phyloP scores from a whole-genome alignment of 2,797 vertebrate genomes.

The Tympanoctomys barrerae region DNA sequence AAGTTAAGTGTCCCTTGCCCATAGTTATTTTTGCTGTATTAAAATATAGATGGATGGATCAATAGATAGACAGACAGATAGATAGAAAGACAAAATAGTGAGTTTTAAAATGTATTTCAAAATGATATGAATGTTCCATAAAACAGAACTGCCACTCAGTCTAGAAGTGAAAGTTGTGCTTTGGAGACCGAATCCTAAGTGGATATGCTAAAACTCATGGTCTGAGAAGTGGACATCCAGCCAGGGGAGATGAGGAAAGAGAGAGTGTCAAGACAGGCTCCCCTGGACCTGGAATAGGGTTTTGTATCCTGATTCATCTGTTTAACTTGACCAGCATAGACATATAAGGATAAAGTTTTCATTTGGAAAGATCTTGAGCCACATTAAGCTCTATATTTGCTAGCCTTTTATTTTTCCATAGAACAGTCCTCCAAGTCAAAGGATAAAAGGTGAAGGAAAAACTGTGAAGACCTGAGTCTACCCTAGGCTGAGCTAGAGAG shows the following conservation, averaged over 20 bases:
- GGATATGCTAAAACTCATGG: not conserved
- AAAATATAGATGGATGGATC: no score
- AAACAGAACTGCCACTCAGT: not conserved
- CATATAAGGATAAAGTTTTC: not conserved
- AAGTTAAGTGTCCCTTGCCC: not conserved
- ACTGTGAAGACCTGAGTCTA: not conserved
- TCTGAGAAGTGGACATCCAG: no score
- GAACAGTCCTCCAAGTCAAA: not conserved
- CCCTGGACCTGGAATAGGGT: not conserved
- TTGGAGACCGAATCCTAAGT: not conserved
- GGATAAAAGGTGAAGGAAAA: not conserved
- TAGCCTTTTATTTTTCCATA: not conserved
- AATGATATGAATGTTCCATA: not conserved
- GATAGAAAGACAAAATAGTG: not conserved
- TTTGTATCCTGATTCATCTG: not conserved
- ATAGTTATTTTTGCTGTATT: not conserved
- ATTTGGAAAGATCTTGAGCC: not conserved
- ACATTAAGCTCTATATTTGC: not conserved
- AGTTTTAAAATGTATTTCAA: not conserved
- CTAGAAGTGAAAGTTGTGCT: not conserved
- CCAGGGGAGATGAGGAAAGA: not conserved
- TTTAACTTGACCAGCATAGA: not conserved
- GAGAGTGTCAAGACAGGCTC: not conserved
- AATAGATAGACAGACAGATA: no score
- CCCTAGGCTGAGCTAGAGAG: fast-evolving